phyloP scores from a whole-genome alignment of 2,113 vertebrate genomes.

The Aramus guarauna region DNA sequence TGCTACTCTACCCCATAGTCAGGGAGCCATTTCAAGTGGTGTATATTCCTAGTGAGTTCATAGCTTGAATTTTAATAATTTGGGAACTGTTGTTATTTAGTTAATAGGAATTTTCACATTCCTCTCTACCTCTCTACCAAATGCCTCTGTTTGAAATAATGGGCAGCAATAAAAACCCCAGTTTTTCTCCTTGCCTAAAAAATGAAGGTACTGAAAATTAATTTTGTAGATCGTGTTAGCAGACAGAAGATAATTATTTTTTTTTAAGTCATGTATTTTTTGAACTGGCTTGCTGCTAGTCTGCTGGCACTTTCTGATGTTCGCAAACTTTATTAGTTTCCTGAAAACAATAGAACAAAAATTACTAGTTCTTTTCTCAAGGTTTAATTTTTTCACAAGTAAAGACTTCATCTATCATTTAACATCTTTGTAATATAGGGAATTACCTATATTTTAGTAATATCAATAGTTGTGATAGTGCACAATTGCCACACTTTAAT shows the following conservation, averaged over 20 bases:
- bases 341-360: background rate
- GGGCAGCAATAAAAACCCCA: background rate
- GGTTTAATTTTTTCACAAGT: background rate
- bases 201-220: background rate
- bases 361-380: background rate
- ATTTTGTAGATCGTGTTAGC: background rate
- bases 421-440: background rate
- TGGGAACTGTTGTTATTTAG: background rate
- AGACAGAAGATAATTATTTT: background rate
- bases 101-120: background rate
- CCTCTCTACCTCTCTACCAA: background rate
- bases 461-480: background rate
- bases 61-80: background rate
- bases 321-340: background rate
- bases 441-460: background rate
- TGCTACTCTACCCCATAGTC: background rate
- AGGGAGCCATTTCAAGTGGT: background rate
- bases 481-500: background rate
- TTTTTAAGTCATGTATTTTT: background rate
- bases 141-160: background rate
- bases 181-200: background rate
- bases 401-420: background rate
- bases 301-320: background rate
- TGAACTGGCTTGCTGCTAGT: background rate
- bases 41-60: background rate